These are phyloP conservation scores for Leptinotarsa defecta DNA, from an alignment of 1,140 invertebrate species.

Conservation along the genomic window DNA sequence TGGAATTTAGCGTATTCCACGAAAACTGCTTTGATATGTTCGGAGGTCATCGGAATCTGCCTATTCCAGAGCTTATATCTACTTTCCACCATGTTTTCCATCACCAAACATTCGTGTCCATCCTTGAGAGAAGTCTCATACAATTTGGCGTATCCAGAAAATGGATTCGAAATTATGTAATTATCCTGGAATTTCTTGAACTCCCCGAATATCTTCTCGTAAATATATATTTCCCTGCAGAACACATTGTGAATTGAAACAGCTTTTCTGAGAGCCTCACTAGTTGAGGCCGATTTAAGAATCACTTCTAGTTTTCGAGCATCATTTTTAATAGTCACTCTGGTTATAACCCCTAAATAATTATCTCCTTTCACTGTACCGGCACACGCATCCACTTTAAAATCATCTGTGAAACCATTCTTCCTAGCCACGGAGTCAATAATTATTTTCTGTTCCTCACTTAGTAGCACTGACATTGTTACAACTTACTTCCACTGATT, in stretches of 20 bases:
- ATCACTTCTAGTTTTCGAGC: constrained; percentile 34
- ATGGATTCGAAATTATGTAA: constrained; percentile 34
- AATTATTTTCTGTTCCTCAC: constrained; percentile 16
- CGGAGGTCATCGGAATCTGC: constrained; percentile 55
- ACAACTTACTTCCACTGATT: neutral
- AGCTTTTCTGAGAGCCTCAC: constrained; percentile 31
- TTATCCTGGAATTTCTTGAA: constrained; percentile 37
- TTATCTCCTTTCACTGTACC: constrained; percentile 45
- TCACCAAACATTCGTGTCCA: constrained; percentile 52
- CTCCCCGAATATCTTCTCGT: constrained; percentile 33
- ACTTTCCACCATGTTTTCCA: constrained; percentile 29
- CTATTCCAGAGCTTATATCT: constrained; percentile 60
- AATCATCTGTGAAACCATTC: constrained; percentile 30
- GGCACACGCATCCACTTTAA: constrained; percentile 24
- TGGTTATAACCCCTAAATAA: constrained; percentile 41
- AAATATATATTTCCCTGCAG: constrained; percentile 40
- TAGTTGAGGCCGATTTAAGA: constrained; percentile 37
- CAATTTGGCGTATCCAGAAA: constrained; percentile 50
- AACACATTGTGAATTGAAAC: constrained; percentile 38
- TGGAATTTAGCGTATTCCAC: constrained; percentile 62
- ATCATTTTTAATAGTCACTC: constrained; percentile 28
- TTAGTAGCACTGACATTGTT: constrained; percentile 7
- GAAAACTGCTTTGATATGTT: constrained; percentile 58
- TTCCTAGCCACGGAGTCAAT: constrained; percentile 4
- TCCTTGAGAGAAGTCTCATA: constrained; percentile 51